These are phyloP conservation scores for Bombus polaris DNA, from an alignment of 1,140 invertebrate genomes.

Conservation along the genomic window DNA sequence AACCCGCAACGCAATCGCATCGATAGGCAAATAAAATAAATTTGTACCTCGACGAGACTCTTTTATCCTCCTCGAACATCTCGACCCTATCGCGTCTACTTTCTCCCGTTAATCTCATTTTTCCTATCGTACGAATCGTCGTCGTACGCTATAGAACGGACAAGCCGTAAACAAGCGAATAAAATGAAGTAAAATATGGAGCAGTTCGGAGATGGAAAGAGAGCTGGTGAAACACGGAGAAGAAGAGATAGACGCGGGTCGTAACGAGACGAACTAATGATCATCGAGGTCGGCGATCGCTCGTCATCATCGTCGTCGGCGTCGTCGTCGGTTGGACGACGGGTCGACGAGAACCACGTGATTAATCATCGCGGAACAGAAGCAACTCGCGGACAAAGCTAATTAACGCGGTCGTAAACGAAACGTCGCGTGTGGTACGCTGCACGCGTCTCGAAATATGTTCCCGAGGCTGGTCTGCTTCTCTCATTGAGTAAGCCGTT, in stretches of 20 bases:
- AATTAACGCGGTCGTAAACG: slow-evolving; percentile 34
- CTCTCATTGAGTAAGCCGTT: slow-evolving; percentile 33
- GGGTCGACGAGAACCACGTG: background rate
- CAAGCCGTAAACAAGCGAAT: background rate
- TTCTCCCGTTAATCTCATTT: too few relatives aligned
- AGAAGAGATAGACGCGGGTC: background rate
- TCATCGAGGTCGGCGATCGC: slow-evolving; percentile 11
- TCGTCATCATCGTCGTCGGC: background rate
- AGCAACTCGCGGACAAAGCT: slow-evolving; percentile 8
- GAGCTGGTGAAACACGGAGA: background rate
- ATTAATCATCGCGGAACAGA: slow-evolving; percentile 11
- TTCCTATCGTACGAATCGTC: too few relatives aligned
- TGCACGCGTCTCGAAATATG: slow-evolving; percentile 13
- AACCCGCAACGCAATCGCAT: too few relatives aligned
- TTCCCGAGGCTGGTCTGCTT: background rate
- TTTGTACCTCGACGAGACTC: too few relatives aligned
- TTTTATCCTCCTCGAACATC: too few relatives aligned
- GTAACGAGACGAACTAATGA: slow-evolving; percentile 30
- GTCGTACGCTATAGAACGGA: too few relatives aligned
- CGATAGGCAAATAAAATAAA: too few relatives aligned
- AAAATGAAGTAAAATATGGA: background rate
- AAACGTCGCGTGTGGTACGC: background rate
- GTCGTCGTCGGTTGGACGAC: background rate
- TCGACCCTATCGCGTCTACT: too few relatives aligned
- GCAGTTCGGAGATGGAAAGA: background rate